These are phyloP conservation scores for Anorthoa munda DNA, from an alignment of 2,888 invertebrate genomes.

Conservation along the genomic window DNA sequence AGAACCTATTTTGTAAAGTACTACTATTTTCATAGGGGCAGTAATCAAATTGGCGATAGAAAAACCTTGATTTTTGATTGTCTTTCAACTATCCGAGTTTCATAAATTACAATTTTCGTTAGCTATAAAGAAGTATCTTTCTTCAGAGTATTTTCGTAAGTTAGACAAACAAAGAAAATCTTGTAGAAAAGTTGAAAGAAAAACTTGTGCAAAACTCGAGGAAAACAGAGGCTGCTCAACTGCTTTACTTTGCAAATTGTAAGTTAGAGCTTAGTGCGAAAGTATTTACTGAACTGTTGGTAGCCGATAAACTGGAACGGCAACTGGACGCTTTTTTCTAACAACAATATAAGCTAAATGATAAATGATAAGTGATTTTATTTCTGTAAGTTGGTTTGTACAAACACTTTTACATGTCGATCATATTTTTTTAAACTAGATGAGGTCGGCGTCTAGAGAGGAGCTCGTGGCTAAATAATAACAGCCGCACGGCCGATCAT, in stretches of 20 bases:
- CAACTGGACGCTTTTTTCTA: neutral
- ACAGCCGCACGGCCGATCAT: too few species aligned
- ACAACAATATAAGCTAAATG: neutral
- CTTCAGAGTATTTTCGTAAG: neutral
- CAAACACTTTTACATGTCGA: too few species aligned
- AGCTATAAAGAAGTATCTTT: neutral
- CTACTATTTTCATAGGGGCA: neutral
- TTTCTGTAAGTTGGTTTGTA: too few species aligned
- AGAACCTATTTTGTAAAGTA: neutral
- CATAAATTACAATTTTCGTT: neutral
- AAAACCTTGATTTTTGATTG: neutral
- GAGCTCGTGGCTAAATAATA: too few species aligned
- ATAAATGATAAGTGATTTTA: too few species aligned
- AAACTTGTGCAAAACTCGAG: neutral
- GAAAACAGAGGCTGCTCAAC: conserved; percentile 4
- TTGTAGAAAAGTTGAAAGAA: neutral
- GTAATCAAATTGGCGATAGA: neutral
- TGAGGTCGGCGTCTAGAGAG: too few species aligned
- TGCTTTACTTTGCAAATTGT: neutral
- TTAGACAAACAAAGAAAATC: conserved; percentile 3
- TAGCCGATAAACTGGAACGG: neutral
- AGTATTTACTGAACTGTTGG: neutral
- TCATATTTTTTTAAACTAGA: too few species aligned
- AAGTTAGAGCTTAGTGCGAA: neutral
- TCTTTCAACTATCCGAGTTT: neutral